Evolutionary conservation across 2,113 vertebrate genomes (phyloP).

Genomic region (Muntiacus muntjak): DNA sequence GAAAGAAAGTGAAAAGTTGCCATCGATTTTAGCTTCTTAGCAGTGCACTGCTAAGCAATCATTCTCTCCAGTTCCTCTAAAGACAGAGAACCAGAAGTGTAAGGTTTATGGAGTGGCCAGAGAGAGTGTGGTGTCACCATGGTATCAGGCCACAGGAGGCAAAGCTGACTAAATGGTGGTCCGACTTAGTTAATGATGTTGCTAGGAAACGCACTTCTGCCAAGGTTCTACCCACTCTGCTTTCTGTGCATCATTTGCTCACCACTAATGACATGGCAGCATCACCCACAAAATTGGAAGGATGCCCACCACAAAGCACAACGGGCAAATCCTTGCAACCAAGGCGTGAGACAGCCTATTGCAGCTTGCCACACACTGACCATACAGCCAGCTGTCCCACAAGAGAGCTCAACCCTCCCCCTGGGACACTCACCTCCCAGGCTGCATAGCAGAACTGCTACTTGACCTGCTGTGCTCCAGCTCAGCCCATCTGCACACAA

Average conservation of each 20-base stretch:
- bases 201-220: slow-evolving; percentile 68
- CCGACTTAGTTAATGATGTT: slow-evolving; percentile 63
- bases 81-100: slow-evolving; percentile 35
- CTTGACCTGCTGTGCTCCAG: neutral
- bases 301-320: slow-evolving; percentile 9
- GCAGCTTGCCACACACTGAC: neutral
- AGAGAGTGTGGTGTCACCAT: slow-evolving; percentile 70
- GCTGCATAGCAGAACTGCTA: neutral
- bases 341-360: neutral
- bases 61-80: slow-evolving; percentile 39
- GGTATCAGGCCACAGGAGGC: slow-evolving; percentile 69
- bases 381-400: neutral
- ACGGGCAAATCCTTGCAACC: neutral
- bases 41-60: slow-evolving; percentile 54
- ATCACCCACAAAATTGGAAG: slow-evolving; percentile 44
- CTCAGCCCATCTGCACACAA: neutral
- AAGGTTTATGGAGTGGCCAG: slow-evolving; percentile 50
- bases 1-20: slow-evolving; percentile 9
- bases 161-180: slow-evolving; percentile 64
- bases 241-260: slow-evolving; percentile 65
- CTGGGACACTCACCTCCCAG: neutral
- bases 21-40: slow-evolving; percentile 57
- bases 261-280: slow-evolving; percentile 44
- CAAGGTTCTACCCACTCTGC: slow-evolving; percentile 61
- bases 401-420: neutral